Evolutionary conservation across 2,888 invertebrate genomes (phyloP).

Genomic region (Drosophila mulleri): DNA sequence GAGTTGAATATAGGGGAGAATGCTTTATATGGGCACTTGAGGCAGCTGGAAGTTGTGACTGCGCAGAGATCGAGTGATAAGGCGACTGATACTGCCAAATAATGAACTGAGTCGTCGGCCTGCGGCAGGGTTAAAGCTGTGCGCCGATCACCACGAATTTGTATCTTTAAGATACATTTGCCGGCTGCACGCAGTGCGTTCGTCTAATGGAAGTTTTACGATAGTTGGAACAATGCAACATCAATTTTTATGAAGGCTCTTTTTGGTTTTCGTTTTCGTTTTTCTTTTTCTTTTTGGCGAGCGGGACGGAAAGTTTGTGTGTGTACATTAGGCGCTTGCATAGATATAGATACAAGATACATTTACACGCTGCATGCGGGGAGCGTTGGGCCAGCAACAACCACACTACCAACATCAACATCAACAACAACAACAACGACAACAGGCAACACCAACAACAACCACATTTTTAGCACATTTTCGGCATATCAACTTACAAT

Average conservation of each 20-base stretch:
- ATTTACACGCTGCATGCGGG: slow-evolving; percentile 20
- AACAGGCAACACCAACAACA: slow-evolving; percentile 21
- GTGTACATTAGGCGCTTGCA: slow-evolving; percentile 58
- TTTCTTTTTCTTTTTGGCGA: background rate
- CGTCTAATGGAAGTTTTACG: slow-evolving; percentile 75
- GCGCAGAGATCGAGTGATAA: slow-evolving; percentile 43
- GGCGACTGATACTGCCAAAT: slow-evolving; percentile 19
- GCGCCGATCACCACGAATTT: background rate
- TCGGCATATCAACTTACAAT: slow-evolving; percentile 75
- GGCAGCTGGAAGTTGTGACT: slow-evolving; percentile 24
- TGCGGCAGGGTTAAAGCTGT: slow-evolving; percentile 3
- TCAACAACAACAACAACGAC: background rate
- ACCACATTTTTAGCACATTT: slow-evolving; percentile 80
- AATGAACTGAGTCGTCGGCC: slow-evolving; percentile 14
- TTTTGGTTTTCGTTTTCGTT: too few relatives aligned
- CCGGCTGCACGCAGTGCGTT: slow-evolving; percentile 18
- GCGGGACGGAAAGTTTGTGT: slow-evolving; percentile 15
- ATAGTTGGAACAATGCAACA: slow-evolving; percentile 59
- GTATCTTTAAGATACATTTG: slow-evolving; percentile 38
- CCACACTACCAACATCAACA: slow-evolving; percentile 25
- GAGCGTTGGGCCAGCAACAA: slow-evolving; percentile 29
- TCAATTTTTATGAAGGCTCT: slow-evolving; percentile 52
- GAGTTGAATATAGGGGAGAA: slow-evolving; percentile 43
- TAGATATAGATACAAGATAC: slow-evolving; percentile 34
- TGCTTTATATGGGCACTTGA: slow-evolving; percentile 41